Evolutionary conservation across 2,797 vertebrate species (phyloP), one percentile per base, ranked within the genome.

Genomic region (Adelosebastes latens): DNA sequence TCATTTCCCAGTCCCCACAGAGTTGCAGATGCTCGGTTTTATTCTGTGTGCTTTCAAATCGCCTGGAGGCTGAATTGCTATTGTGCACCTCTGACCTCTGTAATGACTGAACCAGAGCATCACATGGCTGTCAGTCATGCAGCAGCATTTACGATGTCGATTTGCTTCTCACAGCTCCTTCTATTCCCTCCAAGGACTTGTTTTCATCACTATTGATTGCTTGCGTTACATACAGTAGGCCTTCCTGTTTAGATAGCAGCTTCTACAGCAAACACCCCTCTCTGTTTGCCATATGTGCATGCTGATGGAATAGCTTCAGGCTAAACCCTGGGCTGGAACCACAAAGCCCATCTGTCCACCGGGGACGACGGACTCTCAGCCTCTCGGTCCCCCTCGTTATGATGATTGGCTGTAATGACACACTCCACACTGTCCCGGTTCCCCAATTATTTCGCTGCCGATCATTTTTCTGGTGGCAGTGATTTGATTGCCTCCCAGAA

Each of bases 391-490:
- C 65, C 65, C 88, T 93, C 60, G 64, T 93, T 92, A 92, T 34
- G 64, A 89, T 94, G 94, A 95, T 95, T 90, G 94, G 91, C 89
- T 75, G 75, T 95, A 94, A 95, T 92, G 93, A 83, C 89, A 85
- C 82, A 80, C 88, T 93, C 83, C 85, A 87, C 92, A 77, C 83
- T 69, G 89, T 91, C 90, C 89, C 72, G 32, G 78, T 88, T 88
- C 84, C 62, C 89, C 94, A 93, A 95, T 94, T 94, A 94, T 93
- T 93, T 94, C 71, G 63, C 72, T 88, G 90, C 71, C 64, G 83
- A 90, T 94, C 73, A 59, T 87, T 89, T 87, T 87, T 90, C 93
- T 91, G 72, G 16, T 84, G 90, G 87, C 87, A 85, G 79, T 83
- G 91, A 95, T 94, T 95, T 92, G 92, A 93, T 92, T 91, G 88